Conservation (phyloP, 2,888 invertebrate species). For the Willowsia nigromaculata region DNA sequence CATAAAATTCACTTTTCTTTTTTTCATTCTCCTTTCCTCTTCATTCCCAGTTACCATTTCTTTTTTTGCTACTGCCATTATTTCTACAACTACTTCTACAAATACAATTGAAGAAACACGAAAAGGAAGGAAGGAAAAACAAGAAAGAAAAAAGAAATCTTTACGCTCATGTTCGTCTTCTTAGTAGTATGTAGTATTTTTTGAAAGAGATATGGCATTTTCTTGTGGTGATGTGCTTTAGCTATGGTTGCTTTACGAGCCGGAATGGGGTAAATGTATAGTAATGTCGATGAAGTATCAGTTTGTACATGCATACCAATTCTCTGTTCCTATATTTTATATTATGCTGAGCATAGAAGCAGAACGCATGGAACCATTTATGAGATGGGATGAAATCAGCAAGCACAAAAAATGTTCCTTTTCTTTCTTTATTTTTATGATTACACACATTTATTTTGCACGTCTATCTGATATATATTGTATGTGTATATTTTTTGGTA, state of each 20-base stretch:
- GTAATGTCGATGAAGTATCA: not conserved
- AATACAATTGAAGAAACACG: not conserved
- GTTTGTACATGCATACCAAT: not conserved
- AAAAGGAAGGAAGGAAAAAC: not conserved
- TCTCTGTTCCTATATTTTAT: not conserved
- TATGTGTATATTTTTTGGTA: not conserved
- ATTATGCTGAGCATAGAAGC: slow-evolving; percentile 20
- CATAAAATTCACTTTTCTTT: slow-evolving; percentile 53
- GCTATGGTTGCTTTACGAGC: slow-evolving; percentile 11
- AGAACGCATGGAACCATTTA: slow-evolving; percentile 45
- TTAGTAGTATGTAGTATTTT: not conserved
- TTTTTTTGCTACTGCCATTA: slow-evolving; percentile 19
- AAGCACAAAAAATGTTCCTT: slow-evolving; percentile 9
- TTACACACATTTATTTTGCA: not conserved
- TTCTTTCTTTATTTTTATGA: slow-evolving; percentile 17
- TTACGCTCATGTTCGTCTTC: slow-evolving; percentile 25
- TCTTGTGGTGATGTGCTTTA: slow-evolving; percentile 1
- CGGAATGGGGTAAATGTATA: not conserved
- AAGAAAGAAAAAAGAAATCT: not conserved
- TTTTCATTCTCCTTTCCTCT: slow-evolving; percentile 10
- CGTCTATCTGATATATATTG: not conserved
- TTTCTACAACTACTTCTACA: not conserved
- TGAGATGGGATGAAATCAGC: slow-evolving; percentile 42
- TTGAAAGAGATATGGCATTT: not conserved
- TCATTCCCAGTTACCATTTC: not conserved